Conservation (phyloP, 1,140 invertebrate genomes). For the Brachionus rotundiformis region DNA sequence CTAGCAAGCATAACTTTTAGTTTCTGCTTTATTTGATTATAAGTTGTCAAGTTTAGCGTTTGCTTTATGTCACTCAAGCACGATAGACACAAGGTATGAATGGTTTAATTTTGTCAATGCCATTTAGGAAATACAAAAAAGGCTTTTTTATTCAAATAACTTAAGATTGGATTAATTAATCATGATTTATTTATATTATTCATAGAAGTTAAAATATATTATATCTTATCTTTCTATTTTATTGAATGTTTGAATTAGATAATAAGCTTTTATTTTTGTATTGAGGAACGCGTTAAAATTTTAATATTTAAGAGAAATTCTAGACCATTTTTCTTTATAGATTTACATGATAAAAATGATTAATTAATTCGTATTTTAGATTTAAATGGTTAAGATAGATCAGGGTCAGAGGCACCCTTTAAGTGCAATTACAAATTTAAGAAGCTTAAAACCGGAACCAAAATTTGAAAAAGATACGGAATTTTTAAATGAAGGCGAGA, state of each 20-base stretch:
- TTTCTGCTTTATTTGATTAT: neutral
- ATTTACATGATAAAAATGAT: too few relatives aligned
- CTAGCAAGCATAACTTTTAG: neutral
- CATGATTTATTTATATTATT: neutral
- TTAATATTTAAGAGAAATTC: neutral
- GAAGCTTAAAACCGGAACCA: neutral
- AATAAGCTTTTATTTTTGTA: neutral
- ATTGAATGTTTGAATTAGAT: conserved; percentile 14
- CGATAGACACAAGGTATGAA: too few relatives aligned
- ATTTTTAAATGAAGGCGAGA: neutral
- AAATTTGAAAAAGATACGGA: neutral
- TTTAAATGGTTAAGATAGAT: neutral
- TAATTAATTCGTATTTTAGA: neutral
- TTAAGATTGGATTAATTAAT: neutral
- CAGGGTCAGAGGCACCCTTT: neutral
- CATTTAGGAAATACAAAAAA: neutral
- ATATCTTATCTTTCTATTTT: neutral
- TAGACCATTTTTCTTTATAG: too few relatives aligned
- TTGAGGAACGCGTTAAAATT: neutral
- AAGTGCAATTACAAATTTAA: neutral
- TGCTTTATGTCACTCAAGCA: neutral
- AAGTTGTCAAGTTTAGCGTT: neutral
- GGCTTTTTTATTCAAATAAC: neutral
- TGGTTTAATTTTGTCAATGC: too few relatives aligned
- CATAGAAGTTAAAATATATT: neutral